Evolutionary conservation across 2,888 invertebrate genomes (phyloP).

Genomic region (Lepidochrysops patricia): DNA sequence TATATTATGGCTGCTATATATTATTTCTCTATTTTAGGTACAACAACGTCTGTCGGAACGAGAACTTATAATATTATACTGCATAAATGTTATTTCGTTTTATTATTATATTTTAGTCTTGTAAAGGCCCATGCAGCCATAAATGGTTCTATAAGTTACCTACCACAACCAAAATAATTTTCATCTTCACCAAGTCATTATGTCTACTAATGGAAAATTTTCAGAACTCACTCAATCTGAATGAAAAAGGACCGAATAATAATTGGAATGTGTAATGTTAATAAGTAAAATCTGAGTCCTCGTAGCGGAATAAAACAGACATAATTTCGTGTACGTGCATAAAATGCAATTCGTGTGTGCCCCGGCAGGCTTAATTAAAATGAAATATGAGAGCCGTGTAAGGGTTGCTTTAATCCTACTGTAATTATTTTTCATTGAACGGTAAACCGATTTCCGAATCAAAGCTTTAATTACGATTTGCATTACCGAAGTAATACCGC

Average conservation of each 20-base stretch:
- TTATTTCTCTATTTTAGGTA: too few species aligned
- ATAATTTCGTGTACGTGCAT: not conserved
- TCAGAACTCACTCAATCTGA: not conserved
- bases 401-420: conserved; percentile 23
- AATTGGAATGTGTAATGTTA: not conserved
- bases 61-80: too few species aligned
- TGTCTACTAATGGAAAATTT: not conserved
- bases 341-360: conserved; percentile 6
- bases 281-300: not conserved
- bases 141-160: too few species aligned
- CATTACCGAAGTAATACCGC: conserved; percentile 28
- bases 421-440: conserved; percentile 29
- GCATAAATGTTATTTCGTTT: too few species aligned
- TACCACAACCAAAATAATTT: too few species aligned
- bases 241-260: not conserved
- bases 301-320: not conserved
- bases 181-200: too few species aligned
- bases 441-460: conserved; percentile 24
- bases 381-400: conserved; percentile 18
- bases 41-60: too few species aligned
- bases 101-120: too few species aligned
- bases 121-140: too few species aligned
- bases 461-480: conserved; percentile 39
- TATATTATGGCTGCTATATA: too few species aligned
- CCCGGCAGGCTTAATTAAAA: conserved; percentile 14